phyloP scores from a whole-genome alignment of 2,888 invertebrate genomes.

The Tupiocoris notatus region DNA sequence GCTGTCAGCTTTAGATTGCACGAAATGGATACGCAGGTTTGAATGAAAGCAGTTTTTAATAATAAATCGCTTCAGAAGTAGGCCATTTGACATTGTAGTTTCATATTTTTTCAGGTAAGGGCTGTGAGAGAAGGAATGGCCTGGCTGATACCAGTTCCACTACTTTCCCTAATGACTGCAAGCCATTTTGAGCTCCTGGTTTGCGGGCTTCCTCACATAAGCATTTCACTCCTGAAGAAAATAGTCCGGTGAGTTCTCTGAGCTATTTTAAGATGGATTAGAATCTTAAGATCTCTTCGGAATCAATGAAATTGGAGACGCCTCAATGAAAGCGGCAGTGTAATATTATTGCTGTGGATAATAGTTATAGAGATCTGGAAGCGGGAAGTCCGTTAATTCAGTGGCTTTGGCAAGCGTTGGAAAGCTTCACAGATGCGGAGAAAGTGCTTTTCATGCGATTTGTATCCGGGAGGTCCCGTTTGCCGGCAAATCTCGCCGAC shows the following conservation, averaged over 20 bases:
- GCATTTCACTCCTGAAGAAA: slow-evolving; percentile 61
- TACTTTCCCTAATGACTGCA: slow-evolving; percentile 62
- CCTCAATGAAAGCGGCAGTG: neutral
- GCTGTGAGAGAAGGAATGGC: slow-evolving; percentile 65
- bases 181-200: slow-evolving; percentile 63
- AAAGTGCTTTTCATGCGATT: slow-evolving; percentile 66
- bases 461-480: slow-evolving; percentile 64
- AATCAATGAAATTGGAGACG: no score
- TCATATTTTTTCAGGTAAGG: slow-evolving; percentile 55
- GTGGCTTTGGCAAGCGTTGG: slow-evolving; percentile 66
- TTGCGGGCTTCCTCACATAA: slow-evolving; percentile 64
- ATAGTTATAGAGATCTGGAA: slow-evolving; percentile 64
- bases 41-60: slow-evolving; percentile 2
- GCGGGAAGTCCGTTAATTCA: slow-evolving; percentile 61
- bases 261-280: no score
- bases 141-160: slow-evolving; percentile 64
- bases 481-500: slow-evolving; percentile 65
- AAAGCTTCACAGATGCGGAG: slow-evolving; percentile 63
- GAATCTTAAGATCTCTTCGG: no score
- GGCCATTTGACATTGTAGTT: no score
- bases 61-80: no score
- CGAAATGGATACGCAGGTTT: slow-evolving; percentile 65
- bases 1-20: slow-evolving; percentile 62
- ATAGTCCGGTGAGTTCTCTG: slow-evolving; percentile 59
- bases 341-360: slow-evolving; percentile 10